These are phyloP conservation scores for Thereva nobilitata DNA, from an alignment of 2,888 invertebrate species.

Conservation along the genomic window DNA sequence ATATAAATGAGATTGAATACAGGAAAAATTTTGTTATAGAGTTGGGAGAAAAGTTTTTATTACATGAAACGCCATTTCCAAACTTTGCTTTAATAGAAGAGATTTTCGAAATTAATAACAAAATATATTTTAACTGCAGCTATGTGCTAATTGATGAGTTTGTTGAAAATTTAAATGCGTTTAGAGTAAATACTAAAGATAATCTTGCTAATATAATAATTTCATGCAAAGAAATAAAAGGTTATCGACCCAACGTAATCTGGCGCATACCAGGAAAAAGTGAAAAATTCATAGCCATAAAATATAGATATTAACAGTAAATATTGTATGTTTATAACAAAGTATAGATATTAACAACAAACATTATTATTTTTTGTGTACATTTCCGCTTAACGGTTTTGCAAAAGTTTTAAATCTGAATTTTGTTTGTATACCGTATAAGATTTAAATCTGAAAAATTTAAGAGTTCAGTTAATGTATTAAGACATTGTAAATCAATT, in stretches of 20 bases:
- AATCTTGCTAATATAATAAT: not conserved
- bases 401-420: not conserved
- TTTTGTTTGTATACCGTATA: too few relatives aligned
- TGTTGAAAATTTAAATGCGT: slow-evolving; percentile 25
- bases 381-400: not conserved
- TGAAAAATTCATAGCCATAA: slow-evolving; percentile 15
- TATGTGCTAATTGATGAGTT: slow-evolving; percentile 9
- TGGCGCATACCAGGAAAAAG: slow-evolving; percentile 1
- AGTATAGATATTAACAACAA: not conserved
- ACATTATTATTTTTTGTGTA: not conserved
- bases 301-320: slow-evolving; percentile 21
- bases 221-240: not conserved
- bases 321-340: slow-evolving; percentile 1
- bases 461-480: slow-evolving; percentile 27
- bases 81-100: not conserved
- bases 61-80: slow-evolving; percentile 4
- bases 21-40: slow-evolving; percentile 10
- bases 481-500: slow-evolving; percentile 36
- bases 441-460: not conserved
- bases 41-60: slow-evolving; percentile 3
- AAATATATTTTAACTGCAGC: slow-evolving; percentile 21
- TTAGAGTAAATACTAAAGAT: slow-evolving; percentile 6
- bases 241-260: slow-evolving; percentile 11
- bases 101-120: slow-evolving; percentile 22
- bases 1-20: slow-evolving; percentile 9